Evolutionary conservation across 2,888 invertebrate genomes (phyloP), one percentile per base, ranked within the genome.

Genomic region (Xestobium rufovillosum): DNA sequence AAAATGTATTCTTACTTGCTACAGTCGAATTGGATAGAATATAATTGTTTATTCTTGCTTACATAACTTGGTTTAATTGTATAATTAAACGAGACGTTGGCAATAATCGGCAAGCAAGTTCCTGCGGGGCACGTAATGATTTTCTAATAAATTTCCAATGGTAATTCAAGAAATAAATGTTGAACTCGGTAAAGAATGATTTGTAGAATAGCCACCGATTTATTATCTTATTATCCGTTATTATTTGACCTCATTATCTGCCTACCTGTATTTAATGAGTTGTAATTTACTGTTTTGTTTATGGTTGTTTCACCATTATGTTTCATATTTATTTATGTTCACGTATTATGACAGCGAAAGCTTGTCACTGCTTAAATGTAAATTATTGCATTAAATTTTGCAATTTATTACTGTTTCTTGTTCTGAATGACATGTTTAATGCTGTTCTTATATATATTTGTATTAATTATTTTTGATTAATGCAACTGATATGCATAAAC

Each of bases 211-310:
- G 34, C 23, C 33, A 17, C 16, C 43, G 49, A 51, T 51, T 49
- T 50, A 50, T 50, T 40, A 35, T 41, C 49, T 48, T 48, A 49
- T 49, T 51, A 48, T 49, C 48, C 44, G 48, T 47, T 50, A 49
- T 50, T 50, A 52, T 52, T 50, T 49, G 52, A 52, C 49, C 49
- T 46, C 48, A 50, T 50, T 49, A 48, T 38, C 39, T 34, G 38
- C 40, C 43, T 39, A 40, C 39, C 33, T 32, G 42, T 38, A 42
- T 45, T 48, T 49, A 49, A 47, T 46, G 46, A 49, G 42, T 41
- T 36, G 38, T 31, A 43, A 39, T 49, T 47, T 46, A 45, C 42
- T 26, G 41, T 41, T 43, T 44, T 42, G 41, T 47, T 45, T 45
- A 43, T 39, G 40, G 41, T 15, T 32, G 32, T 43, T 26, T 25